Evolutionary conservation across 2,888 invertebrate genomes (phyloP), one percentile per base, ranked within the genome.

Genomic region (Chirona hameri): DNA sequence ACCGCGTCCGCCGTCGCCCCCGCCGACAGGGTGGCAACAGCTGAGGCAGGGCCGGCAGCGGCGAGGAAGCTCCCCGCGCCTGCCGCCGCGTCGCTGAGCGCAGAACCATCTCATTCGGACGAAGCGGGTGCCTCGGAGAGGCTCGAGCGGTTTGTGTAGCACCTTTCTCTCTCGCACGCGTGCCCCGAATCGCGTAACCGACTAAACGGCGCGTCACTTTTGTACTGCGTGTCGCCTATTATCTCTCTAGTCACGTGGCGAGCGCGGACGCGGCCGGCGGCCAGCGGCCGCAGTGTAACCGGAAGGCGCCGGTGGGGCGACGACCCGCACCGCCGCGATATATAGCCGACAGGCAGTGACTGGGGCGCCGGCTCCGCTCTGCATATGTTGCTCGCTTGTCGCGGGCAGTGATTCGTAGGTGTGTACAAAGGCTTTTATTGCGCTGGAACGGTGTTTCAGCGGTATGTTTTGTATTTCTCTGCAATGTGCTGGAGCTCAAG

Each of bases 51-150:
- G 24, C 9, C 18, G 65, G 18, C 60, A 24, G 65, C n/a, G 65
- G 15, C 76, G 21, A 29, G 15, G 69, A 7, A 3, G 69, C 27
- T 10, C n/a, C n/a, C n/a, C 27, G 69, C 39, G 76, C 2, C 14
- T 7, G 31, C 76, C 18, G 76, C 5, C 39, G 7, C 5, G 60
- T n/a, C 60, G n/a, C n/a, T n/a, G n/a, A 1, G 60, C 60, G n/a
- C n/a, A n/a, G 24, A 24, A n/a, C 21, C 60, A 60, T 60, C 60
- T 60, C 60, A 60, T 39, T 76, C 76, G 76, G 76, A 76, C 39
- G 76, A 76, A 9, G 76, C 76, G 76, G 76, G 76, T 39, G 31
- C 76, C 76, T 39, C 76, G 21, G 76, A 39, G 39, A 31, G 76
- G 76, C 39, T 15, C 5, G 76, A 76, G 39, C 31, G 29, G 76